Base-by-base conservation (phyloP, 2,113 vertebrate species). In the Pipa parva region DNA sequence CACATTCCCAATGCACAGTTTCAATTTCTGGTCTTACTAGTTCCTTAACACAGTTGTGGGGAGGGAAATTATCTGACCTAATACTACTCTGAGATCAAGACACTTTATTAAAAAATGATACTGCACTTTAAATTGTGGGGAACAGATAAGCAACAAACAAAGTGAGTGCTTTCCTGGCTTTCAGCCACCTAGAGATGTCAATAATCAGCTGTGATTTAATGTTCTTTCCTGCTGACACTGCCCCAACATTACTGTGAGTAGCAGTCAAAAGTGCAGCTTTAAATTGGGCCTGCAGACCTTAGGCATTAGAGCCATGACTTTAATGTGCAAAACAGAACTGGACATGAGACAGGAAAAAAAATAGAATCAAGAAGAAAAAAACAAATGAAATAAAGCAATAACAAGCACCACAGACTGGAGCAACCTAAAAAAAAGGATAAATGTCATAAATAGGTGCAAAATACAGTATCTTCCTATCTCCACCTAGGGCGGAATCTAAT, bases 201-300 rank as follows among this genome's bases (percentile, higher is more conserved):
- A 73, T 78, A 72, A 75, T 75, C 71, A 76, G 50, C 71, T 58
- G 71, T 72, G 63, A 70, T 67, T 73, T 76, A 65, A 73, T 52
- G 57, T 65, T 71, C 60, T 63, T 72, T 74, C 21, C 21, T 49
- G 46, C 25, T 24, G 5, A 27, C 4, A 11, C 7, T 10, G 29
- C 18, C 58, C 22, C 9, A 13, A 27, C 37, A 22, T 45, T 45
- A 13, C 36, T 42, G 36, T 45, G 24, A 59, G 22, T 24, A 28
- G 39, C 20, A 22, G 21, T 39, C 37, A 60, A 46, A 60, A 25
- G 17, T 17, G 26, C 13, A n/a, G 21, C 15, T 20, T 25, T 46
- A 48, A 46, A 28, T 46, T 61, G 39, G 8, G 18, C 28, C 42
- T 46, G 18, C 9, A 46, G 11, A 48, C 25, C 12, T 3, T 10